Evolutionary conservation across 2,888 invertebrate species (phyloP).

Genomic region (Marronus borbonicus): DNA sequence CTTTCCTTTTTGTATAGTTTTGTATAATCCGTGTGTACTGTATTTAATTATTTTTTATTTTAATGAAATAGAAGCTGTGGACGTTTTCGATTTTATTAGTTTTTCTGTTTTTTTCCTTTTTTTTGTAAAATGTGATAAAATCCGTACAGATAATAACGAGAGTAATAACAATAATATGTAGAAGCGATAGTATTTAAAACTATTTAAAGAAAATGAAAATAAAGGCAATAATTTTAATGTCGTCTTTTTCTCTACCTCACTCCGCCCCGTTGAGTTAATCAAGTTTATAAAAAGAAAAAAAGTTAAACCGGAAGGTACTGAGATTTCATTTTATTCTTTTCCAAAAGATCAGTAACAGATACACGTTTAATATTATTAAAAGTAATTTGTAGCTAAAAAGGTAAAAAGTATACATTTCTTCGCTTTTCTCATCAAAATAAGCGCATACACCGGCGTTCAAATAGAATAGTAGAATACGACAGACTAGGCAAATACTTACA

Average conservation of each 20-base stretch:
- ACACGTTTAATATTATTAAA: too few relatives aligned
- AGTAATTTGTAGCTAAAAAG: too few relatives aligned
- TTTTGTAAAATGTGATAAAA: constrained; percentile 50
- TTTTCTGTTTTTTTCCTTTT: not conserved
- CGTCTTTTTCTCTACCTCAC: not conserved
- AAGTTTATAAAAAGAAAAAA: too few relatives aligned
- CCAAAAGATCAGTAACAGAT: too few relatives aligned
- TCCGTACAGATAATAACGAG: constrained; percentile 46
- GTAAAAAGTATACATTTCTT: too few relatives aligned
- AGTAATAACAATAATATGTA: constrained; percentile 30
- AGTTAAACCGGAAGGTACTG: too few relatives aligned
- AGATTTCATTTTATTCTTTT: too few relatives aligned
- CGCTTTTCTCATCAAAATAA: too few relatives aligned
- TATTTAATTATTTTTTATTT: constrained; percentile 7
- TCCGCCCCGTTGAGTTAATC: too few relatives aligned
- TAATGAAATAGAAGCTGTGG: constrained; percentile 26
- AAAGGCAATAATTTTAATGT: constrained; percentile 53
- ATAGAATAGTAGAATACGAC: too few relatives aligned
- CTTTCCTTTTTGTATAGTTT: constrained; percentile 1
- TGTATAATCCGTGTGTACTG: not conserved
- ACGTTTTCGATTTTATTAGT: constrained; percentile 15
- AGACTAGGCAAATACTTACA: too few relatives aligned
- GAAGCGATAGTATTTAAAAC: constrained; percentile 49
- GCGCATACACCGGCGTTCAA: too few relatives aligned
- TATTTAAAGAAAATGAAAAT: constrained; percentile 36